A percentile compares a stretch with the other conserved stretches of the same genome.
phyloP scores from a whole-genome alignment of 2,113 vertebrate species.

The Gadus macrocephalus region DNA sequence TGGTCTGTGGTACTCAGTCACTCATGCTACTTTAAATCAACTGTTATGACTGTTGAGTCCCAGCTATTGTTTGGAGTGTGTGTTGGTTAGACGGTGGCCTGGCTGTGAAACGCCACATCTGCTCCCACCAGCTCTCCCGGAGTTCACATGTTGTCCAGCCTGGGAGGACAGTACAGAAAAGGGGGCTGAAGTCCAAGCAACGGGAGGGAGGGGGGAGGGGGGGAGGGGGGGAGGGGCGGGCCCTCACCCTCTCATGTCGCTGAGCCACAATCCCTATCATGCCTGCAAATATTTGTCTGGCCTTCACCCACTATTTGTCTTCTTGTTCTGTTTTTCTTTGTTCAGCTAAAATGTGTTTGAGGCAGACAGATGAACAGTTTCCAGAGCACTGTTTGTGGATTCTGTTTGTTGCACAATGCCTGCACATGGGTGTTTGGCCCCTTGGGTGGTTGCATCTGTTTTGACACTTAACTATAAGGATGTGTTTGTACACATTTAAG shows the following conservation, averaged over 20 bases:
- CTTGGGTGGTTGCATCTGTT: no score
- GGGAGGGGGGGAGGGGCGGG: slow-evolving; percentile 26
- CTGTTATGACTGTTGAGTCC: slow-evolving; percentile 66
- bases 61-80: slow-evolving; percentile 73
- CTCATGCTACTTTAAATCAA: slow-evolving; percentile 39
- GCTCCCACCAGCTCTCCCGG: slow-evolving; percentile 58
- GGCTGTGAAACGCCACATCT: slow-evolving; percentile 79
- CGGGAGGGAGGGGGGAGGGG: slow-evolving; percentile 22
- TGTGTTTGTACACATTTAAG: no score
- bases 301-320: slow-evolving; percentile 82
- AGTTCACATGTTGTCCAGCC: slow-evolving; percentile 49
- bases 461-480: no score
- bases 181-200: slow-evolving; percentile 11
- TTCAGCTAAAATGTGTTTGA: slow-evolving; percentile 70
- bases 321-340: slow-evolving; percentile 75
- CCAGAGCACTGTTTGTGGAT: slow-evolving; percentile 62
- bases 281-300: slow-evolving; percentile 87
- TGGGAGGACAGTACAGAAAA: slow-evolving; percentile 34
- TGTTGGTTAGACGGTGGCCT: slow-evolving; percentile 64
- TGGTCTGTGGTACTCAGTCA: slow-evolving; percentile 42
- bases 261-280: slow-evolving; percentile 66
- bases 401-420: slow-evolving; percentile 40
- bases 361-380: slow-evolving; percentile 57
- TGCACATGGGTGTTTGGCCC: neutral
- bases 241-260: slow-evolving; percentile 35